Conservation (phyloP, 23 tunicate species). For the Clavelina lepadiformis region DNA sequence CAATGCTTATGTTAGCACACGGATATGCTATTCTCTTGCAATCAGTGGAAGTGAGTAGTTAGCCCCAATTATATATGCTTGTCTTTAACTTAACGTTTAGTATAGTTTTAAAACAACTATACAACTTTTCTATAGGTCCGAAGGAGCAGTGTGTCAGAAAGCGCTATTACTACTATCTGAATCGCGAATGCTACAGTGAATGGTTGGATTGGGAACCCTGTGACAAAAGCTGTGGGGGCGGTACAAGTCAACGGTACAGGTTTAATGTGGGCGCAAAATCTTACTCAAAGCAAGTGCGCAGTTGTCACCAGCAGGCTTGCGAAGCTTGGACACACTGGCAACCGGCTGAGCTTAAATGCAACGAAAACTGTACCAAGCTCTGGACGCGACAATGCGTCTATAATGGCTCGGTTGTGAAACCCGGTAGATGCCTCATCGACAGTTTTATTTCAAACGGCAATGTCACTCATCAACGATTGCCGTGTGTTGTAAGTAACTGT, state of each 20-base stretch:
- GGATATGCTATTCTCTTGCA: too few relatives aligned
- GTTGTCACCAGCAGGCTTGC: slow-evolving; percentile 40
- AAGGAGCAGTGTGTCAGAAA: slow-evolving; percentile 3
- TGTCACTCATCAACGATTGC: neutral
- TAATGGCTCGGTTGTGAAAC: slow-evolving; percentile 1
- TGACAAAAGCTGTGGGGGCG: slow-evolving; percentile 26
- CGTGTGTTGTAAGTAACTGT: slow-evolving; percentile 3
- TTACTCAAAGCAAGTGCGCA: neutral
- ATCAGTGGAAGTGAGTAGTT: too few relatives aligned
- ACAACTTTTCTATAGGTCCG: too few relatives aligned
- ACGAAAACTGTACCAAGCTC: slow-evolving; percentile 8
- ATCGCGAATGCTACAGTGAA: slow-evolving; percentile 11
- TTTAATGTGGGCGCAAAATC: neutral
- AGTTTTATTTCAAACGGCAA: neutral
- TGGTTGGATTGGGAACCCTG: slow-evolving; percentile 43
- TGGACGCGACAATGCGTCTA: slow-evolving; percentile 23
- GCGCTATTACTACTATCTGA: slow-evolving; percentile 15
- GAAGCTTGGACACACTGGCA: slow-evolving; percentile 36
- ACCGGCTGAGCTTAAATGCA: slow-evolving; percentile 4
- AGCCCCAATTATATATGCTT: too few relatives aligned
- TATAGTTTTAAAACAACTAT: too few relatives aligned
- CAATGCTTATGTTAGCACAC: too few relatives aligned
- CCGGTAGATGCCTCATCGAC: slow-evolving; percentile 1
- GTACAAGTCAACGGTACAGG: slow-evolving; percentile 5
- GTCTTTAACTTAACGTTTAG: too few relatives aligned